These are phyloP conservation scores for Lithophane socia DNA, from an alignment of 2,888 invertebrate species.

Conservation along the genomic window DNA sequence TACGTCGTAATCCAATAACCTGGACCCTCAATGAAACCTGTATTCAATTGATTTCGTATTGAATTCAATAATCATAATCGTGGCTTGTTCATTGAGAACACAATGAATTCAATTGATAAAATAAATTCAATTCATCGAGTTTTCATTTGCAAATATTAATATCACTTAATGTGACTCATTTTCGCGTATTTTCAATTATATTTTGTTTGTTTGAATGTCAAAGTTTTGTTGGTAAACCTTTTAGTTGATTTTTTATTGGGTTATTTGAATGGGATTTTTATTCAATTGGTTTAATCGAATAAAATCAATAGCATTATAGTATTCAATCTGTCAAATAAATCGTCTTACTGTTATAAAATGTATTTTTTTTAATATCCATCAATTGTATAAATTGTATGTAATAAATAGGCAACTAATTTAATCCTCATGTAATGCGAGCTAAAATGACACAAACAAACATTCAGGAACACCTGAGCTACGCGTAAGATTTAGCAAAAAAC, in stretches of 20 bases:
- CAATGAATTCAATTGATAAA: conserved; percentile 19
- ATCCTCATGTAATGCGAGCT: neutral
- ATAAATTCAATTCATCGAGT: conserved; percentile 9
- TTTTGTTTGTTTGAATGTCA: conserved; percentile 3
- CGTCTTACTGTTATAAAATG: neutral
- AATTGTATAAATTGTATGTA: neutral
- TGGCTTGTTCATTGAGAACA: conserved; percentile 23
- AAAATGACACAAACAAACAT: neutral
- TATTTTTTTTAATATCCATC: neutral
- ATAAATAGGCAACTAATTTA: no score
- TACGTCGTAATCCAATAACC: conserved; percentile 35
- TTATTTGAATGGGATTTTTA: conserved; percentile 2
- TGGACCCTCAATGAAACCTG: conserved; percentile 6
- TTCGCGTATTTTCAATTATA: conserved; percentile 1
- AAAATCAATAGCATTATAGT: neutral
- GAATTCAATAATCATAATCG: conserved; percentile 17
- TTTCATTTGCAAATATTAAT: conserved; percentile 42
- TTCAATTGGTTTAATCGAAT: neutral
- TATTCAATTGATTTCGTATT: conserved; percentile 14
- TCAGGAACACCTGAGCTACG: neutral
- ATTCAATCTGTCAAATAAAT: neutral
- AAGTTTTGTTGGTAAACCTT: conserved; percentile 7
- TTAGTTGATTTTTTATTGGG: neutral
- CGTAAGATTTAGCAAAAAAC: neutral
- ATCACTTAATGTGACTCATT: conserved; percentile 13